Conservation (phyloP, 2,113 vertebrate species). For the Ancistrus triradiatus region DNA sequence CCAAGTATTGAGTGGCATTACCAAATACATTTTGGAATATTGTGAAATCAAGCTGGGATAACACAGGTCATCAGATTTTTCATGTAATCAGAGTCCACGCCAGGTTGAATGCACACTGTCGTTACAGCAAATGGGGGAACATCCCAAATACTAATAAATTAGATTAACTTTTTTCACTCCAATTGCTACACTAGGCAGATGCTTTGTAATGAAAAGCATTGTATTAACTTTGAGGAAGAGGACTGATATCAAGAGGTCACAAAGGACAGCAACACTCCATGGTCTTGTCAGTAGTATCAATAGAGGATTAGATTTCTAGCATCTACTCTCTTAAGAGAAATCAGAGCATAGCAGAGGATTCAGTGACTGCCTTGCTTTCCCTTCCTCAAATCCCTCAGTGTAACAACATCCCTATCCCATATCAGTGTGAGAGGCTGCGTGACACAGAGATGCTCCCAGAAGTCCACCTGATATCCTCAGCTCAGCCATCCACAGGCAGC, state of each 20-base stretch:
- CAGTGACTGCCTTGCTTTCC: constrained; percentile 44
- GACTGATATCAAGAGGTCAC: constrained; percentile 13
- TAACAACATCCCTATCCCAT: constrained; percentile 51
- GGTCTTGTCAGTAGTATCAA: constrained; percentile 49
- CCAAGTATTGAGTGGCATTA: no score
- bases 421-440: constrained; percentile 53
- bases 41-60: no score
- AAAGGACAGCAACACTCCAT: constrained; percentile 39
- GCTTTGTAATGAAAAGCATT: no score
- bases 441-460: constrained; percentile 52
- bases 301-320: constrained; percentile 56
- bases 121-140: no score
- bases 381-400: constrained; percentile 45
- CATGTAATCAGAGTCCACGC: no score
- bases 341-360: constrained; percentile 49
- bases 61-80: no score
- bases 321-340: constrained; percentile 52
- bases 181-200: no score
- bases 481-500: constrained; percentile 40
- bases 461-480: constrained; percentile 60
- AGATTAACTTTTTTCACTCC: no score
- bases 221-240: no score
- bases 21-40: no score
- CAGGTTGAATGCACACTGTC: no score
- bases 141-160: no score